Evolutionary conservation across 2,888 invertebrate genomes (phyloP).

Genomic region (Lithophane socia): DNA sequence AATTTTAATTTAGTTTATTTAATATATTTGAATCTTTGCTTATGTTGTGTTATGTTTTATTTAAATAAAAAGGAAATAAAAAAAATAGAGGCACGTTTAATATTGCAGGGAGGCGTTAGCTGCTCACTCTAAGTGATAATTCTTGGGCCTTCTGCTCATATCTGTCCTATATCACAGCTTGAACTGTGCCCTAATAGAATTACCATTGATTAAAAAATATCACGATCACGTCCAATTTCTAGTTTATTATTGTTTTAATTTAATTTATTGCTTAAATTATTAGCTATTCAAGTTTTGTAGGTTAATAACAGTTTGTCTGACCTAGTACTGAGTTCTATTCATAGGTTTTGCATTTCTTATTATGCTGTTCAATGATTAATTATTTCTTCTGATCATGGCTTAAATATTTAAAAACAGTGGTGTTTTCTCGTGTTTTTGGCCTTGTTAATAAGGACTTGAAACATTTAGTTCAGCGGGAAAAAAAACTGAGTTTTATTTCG

Average conservation of each 20-base stretch:
- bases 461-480: not conserved
- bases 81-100: too few species aligned
- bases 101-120: too few species aligned
- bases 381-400: slow-evolving; percentile 8
- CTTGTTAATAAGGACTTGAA: not conserved
- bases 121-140: not conserved
- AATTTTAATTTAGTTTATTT: too few species aligned
- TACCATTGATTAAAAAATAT: slow-evolving; percentile 66
- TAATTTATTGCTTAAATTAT: slow-evolving; percentile 60
- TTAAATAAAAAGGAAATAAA: too few species aligned
- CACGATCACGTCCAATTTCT: slow-evolving; percentile 56
- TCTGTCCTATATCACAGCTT: slow-evolving; percentile 8
- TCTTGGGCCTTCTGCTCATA: slow-evolving; percentile 22
- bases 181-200: slow-evolving; percentile 64
- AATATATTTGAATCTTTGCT: too few species aligned
- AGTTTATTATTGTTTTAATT: slow-evolving; percentile 61
- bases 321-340: slow-evolving; percentile 37
- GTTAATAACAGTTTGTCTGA: slow-evolving; percentile 52
- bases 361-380: slow-evolving; percentile 35
- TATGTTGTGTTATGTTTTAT: too few species aligned
- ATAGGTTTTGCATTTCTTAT: slow-evolving; percentile 24
- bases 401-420: not conserved
- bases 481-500: too few species aligned
- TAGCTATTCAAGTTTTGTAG: slow-evolving; percentile 59
- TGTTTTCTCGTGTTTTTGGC: not conserved